phyloP scores from a whole-genome alignment of 2,888 invertebrate genomes.

The Lamellibrachia satsuma region DNA sequence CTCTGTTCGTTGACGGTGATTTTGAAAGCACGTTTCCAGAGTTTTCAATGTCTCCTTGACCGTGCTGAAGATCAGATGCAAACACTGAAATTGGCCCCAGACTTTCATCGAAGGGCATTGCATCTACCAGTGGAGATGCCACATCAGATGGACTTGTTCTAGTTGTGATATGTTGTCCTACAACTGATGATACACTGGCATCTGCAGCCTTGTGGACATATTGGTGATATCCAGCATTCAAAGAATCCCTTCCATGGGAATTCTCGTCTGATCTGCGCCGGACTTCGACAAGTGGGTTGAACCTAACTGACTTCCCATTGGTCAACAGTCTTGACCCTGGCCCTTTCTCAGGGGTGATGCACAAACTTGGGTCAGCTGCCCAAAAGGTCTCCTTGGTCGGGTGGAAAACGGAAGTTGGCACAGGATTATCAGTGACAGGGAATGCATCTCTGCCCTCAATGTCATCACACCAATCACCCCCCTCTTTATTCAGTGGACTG shows the following conservation, averaged over 20 bases:
- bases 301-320: neutral
- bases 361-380: neutral
- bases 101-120: neutral
- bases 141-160: neutral
- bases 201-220: neutral
- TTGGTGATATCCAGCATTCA: neutral
- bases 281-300: neutral
- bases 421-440: neutral
- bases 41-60: neutral
- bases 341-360: neutral
- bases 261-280: neutral
- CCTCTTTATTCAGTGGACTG: neutral
- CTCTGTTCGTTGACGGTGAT: neutral
- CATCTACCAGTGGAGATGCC: neutral
- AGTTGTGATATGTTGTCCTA: neutral
- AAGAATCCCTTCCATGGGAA: neutral
- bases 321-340: neutral
- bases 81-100: slow-evolving; percentile 1
- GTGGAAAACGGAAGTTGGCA: neutral
- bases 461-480: neutral
- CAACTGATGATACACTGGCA: neutral
- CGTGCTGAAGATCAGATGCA: neutral
- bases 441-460: neutral
- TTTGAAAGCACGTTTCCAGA: neutral
- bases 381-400: neutral